Evolutionary conservation across 2,113 vertebrate species (phyloP).

Genomic region (Pseudonaja textilis): DNA sequence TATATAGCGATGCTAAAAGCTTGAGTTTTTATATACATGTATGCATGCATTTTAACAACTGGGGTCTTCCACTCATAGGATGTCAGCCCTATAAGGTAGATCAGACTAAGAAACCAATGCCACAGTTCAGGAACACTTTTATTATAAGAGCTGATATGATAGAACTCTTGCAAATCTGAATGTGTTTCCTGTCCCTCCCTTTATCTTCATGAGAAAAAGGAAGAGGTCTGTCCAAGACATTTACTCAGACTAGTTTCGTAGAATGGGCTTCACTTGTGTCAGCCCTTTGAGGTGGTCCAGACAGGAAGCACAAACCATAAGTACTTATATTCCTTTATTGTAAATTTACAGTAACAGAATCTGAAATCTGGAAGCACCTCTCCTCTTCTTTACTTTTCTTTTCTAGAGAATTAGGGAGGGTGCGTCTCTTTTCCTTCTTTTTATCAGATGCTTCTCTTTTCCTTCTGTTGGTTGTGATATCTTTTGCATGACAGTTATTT

Average conservation of each 20-base stretch:
- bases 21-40: not conserved
- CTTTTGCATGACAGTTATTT: not conserved
- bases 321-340: not conserved
- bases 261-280: not conserved
- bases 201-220: not conserved
- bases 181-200: not conserved
- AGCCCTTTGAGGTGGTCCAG: not conserved
- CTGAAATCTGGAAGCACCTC: not conserved
- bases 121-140: not conserved
- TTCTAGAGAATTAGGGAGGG: not conserved
- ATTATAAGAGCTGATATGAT: not conserved
- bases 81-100: not conserved
- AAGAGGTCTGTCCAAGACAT: not conserved
- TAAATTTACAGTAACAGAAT: not conserved
- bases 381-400: not conserved
- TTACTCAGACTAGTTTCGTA: not conserved
- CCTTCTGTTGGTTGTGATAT: not conserved
- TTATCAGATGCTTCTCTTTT: not conserved
- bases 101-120: not conserved
- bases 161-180: not conserved
- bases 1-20: not conserved
- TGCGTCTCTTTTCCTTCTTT: not conserved
- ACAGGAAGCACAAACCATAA: not conserved
- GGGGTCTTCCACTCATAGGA: not conserved
- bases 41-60: not conserved